A percentile compares a stretch with the other conserved stretches of the same genome.
Evolutionary conservation across 2,888 invertebrate genomes (phyloP).

Genomic region (Mellilla xanthometata): DNA sequence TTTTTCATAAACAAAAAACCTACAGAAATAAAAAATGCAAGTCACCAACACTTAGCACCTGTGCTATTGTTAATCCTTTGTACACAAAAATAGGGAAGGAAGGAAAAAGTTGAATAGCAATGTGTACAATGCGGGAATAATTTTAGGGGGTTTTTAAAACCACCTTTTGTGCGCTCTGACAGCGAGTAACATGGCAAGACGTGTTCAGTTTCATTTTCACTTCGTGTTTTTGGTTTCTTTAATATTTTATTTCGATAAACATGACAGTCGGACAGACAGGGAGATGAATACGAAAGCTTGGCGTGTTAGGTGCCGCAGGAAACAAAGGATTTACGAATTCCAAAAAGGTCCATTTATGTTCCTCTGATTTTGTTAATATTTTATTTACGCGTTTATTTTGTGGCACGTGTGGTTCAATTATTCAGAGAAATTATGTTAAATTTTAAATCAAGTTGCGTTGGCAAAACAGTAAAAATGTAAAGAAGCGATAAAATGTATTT

Average conservation of each 20-base stretch:
- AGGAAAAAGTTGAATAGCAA: slow-evolving; percentile 69
- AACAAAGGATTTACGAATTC: too few species aligned
- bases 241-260: slow-evolving; percentile 17
- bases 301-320: too few species aligned
- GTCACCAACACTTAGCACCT: slow-evolving; percentile 57
- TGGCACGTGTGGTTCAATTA: too few species aligned
- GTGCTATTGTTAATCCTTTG: slow-evolving; percentile 76
- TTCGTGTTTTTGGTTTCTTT: background rate
- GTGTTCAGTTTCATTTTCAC: slow-evolving; percentile 53
- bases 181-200: slow-evolving; percentile 72
- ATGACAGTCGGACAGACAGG: slow-evolving; percentile 34
- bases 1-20: slow-evolving; percentile 17
- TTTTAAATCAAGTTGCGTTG: too few species aligned
- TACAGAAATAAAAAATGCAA: slow-evolving; percentile 43
- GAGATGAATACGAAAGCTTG: background rate
- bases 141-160: slow-evolving; percentile 65
- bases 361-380: too few species aligned
- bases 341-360: too few species aligned
- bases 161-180: slow-evolving; percentile 69
- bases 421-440: too few species aligned
- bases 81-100: slow-evolving; percentile 67
- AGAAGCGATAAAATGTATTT: too few species aligned
- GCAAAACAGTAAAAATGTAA: too few species aligned
- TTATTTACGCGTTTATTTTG: too few species aligned
- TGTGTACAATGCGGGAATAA: slow-evolving; percentile 69